Conservation (phyloP, 2,888 invertebrate species). For the Alentia gelatinosa region DNA sequence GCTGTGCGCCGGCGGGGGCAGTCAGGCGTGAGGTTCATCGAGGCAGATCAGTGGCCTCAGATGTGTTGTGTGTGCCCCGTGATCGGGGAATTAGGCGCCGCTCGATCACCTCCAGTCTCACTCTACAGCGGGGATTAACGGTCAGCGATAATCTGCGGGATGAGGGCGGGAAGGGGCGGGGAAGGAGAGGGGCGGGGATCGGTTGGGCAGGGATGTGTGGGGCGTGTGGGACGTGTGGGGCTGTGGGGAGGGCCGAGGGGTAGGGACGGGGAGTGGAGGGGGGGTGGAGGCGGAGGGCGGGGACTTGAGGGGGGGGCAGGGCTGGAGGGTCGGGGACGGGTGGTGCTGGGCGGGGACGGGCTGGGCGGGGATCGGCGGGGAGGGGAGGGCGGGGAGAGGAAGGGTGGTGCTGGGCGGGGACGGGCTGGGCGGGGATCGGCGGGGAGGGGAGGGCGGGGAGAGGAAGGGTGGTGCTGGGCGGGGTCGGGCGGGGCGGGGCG, state of each 20-base stretch:
- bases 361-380: background rate
- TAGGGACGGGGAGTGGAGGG: background rate
- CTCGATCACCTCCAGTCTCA: no score
- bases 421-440: background rate
- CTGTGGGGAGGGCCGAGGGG: background rate
- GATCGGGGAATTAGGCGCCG: no score
- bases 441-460: background rate
- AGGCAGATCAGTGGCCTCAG: no score
- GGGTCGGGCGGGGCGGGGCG: no score
- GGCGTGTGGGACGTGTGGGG: background rate
- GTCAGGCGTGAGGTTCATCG: no score
- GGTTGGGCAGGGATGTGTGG: background rate
- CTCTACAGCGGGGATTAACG: no score
- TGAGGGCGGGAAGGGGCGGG: background rate
- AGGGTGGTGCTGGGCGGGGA: background rate
- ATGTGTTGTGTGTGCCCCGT: no score
- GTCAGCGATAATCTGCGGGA: background rate
- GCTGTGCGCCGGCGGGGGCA: no score
- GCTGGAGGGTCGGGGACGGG: no score
- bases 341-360: background rate
- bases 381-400: background rate
- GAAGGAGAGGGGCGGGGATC: background rate
- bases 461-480: no score
- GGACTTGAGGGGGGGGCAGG: background rate
- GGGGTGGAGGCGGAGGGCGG: background rate